Evolutionary conservation across 2,113 vertebrate species (phyloP).

Genomic region (Scalopus aquaticus): DNA sequence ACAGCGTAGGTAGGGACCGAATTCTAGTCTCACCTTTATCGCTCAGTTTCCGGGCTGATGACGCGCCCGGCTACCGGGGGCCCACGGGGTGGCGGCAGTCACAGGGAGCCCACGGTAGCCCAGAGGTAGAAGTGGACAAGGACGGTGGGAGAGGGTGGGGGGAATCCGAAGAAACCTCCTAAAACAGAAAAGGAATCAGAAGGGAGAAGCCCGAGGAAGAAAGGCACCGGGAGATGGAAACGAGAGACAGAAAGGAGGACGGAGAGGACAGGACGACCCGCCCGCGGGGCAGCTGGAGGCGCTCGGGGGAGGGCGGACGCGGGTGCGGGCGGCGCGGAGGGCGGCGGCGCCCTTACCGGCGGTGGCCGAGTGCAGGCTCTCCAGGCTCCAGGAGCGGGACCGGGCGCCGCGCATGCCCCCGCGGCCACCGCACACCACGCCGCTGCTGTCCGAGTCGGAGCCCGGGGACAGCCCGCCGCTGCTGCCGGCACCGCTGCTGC

Average conservation of each 20-base stretch:
- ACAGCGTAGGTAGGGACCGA: neutral
- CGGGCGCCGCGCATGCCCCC: conserved; percentile 91
- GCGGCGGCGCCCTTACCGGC: conserved; percentile 88
- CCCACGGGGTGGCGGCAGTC: neutral
- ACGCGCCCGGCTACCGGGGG: neutral
- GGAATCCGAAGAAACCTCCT: neutral
- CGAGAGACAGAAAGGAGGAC: neutral
- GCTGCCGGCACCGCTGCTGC: conserved; percentile 81
- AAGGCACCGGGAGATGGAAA: neutral
- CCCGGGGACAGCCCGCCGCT: conserved; percentile 91
- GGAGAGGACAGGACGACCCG: neutral
- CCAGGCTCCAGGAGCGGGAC: conserved; percentile 96
- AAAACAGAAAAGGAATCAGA: neutral
- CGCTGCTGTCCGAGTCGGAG: conserved; percentile 94
- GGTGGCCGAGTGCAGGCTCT: conserved; percentile 96
- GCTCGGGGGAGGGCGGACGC: too few relatives aligned
- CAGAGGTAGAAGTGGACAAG: neutral
- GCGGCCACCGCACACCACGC: conserved; percentile 85
- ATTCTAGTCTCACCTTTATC: neutral
- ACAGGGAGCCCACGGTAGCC: neutral
- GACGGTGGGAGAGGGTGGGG: neutral
- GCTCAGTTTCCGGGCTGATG: neutral
- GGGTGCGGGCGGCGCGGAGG: neutral
- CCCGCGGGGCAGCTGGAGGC: neutral
- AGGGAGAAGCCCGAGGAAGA: neutral